Base-by-base conservation (phyloP, 2,888 invertebrate genomes). In the Rhodophaea formosa region DNA sequence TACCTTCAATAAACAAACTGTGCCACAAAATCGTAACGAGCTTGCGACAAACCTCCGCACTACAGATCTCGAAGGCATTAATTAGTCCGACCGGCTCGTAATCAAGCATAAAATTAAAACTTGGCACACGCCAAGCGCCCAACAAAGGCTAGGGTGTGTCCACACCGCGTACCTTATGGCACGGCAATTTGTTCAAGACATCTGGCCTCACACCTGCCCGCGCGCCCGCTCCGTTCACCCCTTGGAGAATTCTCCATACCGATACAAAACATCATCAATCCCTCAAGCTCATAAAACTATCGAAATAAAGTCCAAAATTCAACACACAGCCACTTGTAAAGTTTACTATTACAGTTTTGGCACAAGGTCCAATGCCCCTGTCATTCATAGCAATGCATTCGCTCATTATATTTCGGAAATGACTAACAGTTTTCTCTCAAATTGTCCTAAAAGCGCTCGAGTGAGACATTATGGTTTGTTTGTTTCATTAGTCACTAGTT, bases 41-140 rank as follows among this genome's bases (percentile, higher is more conserved):
- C 72, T 63, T 71, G 68, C 69, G 63, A 70, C 71, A 70, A 72
- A 70, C 65, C 69, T 69, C 73, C 72, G 71, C 70, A 67, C 69
- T 75, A 76, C 82, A 77, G 82, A 83, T 84, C 86, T 86, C 80
- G 74, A 75, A 80, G 77, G 82, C 79, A 88, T 90, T 88, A 88
- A 89, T 89, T 88, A 88, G 86, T 80, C 77, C 77, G 67, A 71
- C 79, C 75, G 81, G 77, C 75, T 80, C 77, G 84, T 90, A 91
- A 91, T 91, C 88, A 90, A 89, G 88, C 91, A 88, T 91, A 90
- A 91, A 91, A 91, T 91, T 90, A 90, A 91, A 88, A 83, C 82
- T 86, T 88, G 90, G 90, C 91, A 90, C 90, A 89, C 90, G 90
- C 86, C 89, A 83, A 78, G 80, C 79, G 67, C 70, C 76, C 74